A percentile compares a stretch with the other conserved stretches of the same genome.
These are phyloP conservation scores for Nomada fucata DNA, from an alignment of 2,888 invertebrate genomes.

Conservation along the genomic window DNA sequence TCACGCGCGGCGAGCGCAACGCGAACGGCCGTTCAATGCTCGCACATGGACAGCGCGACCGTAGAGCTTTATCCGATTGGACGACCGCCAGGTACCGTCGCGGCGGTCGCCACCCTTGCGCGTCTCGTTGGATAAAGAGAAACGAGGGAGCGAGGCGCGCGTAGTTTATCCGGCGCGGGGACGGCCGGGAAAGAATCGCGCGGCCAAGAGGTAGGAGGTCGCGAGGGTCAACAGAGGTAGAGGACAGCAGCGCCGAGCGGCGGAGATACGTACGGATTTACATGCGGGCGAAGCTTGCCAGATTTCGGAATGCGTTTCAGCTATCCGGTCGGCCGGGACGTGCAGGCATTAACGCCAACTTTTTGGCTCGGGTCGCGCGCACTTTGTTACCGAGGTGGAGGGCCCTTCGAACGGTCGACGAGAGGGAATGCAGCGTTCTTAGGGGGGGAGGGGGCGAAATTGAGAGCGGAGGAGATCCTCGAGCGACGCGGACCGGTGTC, in stretches of 20 bases:
- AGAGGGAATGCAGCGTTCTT: neutral
- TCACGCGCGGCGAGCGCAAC: constrained; percentile 41
- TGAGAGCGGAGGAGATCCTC: neutral
- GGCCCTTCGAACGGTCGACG: neutral
- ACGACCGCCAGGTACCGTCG: constrained; percentile 78
- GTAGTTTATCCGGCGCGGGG: constrained; percentile 8
- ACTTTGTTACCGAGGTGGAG: neutral
- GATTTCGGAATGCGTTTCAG: constrained; percentile 56
- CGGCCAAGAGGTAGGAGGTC: constrained; percentile 1
- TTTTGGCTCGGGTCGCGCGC: neutral
- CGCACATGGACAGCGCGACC: constrained; percentile 18
- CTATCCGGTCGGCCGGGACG: neutral
- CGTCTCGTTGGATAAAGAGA: constrained; percentile 42
- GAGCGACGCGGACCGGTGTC: neutral
- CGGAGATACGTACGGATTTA: constrained; percentile 18
- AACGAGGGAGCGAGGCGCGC: constrained; percentile 35
- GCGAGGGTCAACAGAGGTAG: constrained; percentile 14
- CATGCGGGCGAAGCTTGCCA: constrained; percentile 34
- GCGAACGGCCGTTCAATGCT: constrained; percentile 30
- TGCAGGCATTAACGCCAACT: constrained; percentile 7
- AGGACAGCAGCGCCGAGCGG: neutral
- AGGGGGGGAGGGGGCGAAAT: neutral
- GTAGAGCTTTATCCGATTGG: constrained; percentile 74
- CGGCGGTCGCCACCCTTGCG: constrained; percentile 68
- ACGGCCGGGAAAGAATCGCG: neutral